Conservation (phyloP, 30 jellyfish, hydroid and myxozoan species). For the Aurelia coerulea region DNA sequence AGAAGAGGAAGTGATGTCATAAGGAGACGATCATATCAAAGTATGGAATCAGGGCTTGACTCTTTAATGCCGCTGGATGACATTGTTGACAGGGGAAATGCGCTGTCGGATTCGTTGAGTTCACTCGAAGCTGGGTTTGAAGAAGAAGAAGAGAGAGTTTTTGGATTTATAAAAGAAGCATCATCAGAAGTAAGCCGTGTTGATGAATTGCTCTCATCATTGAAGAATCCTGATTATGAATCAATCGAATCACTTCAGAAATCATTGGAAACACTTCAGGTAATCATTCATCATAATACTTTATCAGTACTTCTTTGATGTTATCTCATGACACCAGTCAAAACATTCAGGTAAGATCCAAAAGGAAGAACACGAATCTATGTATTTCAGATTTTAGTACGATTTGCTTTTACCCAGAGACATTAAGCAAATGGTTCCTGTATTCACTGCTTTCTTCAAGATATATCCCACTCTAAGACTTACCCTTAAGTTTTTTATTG, state of each 20-base stretch:
- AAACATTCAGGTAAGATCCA: too few species aligned
- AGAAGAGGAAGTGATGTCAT: background rate
- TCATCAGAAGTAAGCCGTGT: conserved; percentile 41
- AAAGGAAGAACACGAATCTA: too few species aligned
- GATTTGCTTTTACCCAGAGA: too few species aligned
- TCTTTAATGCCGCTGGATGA: conserved; percentile 39
- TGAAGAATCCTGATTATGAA: conserved; percentile 19
- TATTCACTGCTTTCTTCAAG: too few species aligned
- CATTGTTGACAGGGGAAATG: conserved; percentile 15
- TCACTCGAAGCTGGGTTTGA: conserved; percentile 42
- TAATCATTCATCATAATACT: background rate
- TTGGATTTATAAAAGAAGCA: conserved; percentile 48
- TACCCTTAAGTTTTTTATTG: too few species aligned
- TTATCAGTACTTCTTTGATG: too few species aligned
- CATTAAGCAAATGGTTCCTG: too few species aligned
- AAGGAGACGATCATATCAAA: conserved; percentile 37
- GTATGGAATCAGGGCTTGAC: conserved; percentile 48
- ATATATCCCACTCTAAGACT: too few species aligned
- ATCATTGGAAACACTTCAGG: conserved; percentile 45
- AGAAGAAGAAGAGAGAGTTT: conserved; percentile 50
- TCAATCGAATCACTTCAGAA: conserved; percentile 54
- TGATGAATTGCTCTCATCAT: conserved; percentile 46
- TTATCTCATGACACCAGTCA: too few species aligned
- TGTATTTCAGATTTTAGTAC: too few species aligned
- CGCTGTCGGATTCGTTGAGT: conserved; percentile 46